Conservation (phyloP, 2,113 vertebrate genomes). For the Pipa parva region DNA sequence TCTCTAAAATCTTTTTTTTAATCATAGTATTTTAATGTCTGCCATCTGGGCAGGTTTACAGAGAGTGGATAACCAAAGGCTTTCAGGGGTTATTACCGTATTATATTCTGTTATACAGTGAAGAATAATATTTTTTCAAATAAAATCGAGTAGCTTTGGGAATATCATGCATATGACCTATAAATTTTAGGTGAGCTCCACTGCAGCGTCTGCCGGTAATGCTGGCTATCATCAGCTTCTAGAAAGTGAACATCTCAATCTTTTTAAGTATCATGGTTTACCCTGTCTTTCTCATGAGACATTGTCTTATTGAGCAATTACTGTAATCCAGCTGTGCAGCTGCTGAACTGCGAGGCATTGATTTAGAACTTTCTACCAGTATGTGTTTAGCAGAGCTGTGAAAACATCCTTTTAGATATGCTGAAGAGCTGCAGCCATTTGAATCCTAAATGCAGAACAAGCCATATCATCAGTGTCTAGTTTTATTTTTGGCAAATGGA, state of each 20-base stretch:
- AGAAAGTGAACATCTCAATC: conserved; percentile 30
- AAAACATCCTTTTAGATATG: conserved; percentile 22
- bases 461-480: not conserved
- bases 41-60: not conserved
- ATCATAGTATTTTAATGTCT: too few species aligned
- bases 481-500: too few species aligned
- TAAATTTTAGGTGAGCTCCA: conserved; percentile 13
- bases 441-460: not conserved
- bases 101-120: conserved; percentile 2
- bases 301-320: conserved; percentile 36
- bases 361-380: conserved; percentile 29
- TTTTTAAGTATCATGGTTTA: conserved; percentile 37
- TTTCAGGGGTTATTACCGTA: conserved; percentile 4
- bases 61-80: conserved; percentile 2
- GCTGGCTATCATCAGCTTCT: conserved; percentile 2
- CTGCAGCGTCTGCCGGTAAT: conserved; percentile 7
- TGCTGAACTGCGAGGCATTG: conserved; percentile 33
- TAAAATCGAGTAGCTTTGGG: not conserved
- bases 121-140: conserved; percentile 4
- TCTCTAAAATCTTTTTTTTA: too few species aligned
- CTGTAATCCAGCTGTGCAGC: conserved; percentile 35
- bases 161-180: conserved; percentile 13
- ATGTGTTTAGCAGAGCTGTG: conserved; percentile 19
- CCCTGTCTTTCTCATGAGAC: conserved; percentile 30
- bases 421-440: not conserved